phyloP scores from a whole-genome alignment of 2,113 vertebrate species.

The Polyodon spathula region DNA sequence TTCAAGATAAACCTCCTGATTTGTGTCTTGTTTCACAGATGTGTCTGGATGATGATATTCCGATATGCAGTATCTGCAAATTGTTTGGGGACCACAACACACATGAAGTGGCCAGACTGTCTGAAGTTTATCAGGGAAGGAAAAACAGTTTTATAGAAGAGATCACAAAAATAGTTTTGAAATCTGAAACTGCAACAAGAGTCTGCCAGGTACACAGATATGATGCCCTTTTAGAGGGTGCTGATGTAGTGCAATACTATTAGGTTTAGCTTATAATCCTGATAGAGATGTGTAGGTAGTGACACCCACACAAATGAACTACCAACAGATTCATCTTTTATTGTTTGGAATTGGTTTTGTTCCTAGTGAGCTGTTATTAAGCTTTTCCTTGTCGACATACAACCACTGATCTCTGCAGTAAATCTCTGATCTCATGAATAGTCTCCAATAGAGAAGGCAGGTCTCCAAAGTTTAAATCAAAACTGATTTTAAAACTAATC shows the following conservation, averaged over 20 bases:
- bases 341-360: too few relatives aligned
- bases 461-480: neutral
- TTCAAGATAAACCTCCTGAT: neutral
- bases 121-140: constrained; percentile 21
- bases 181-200: constrained; percentile 4
- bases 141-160: constrained; percentile 26
- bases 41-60: constrained; percentile 27
- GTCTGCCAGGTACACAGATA: constrained; percentile 11
- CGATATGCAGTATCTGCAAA: constrained; percentile 27
- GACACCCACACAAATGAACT: too few relatives aligned
- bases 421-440: too few relatives aligned
- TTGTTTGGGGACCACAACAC: constrained; percentile 30
- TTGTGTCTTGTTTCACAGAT: constrained; percentile 13
- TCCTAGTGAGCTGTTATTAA: too few relatives aligned
- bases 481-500: neutral
- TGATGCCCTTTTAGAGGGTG: too few relatives aligned
- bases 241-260: too few relatives aligned
- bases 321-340: too few relatives aligned
- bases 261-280: too few relatives aligned
- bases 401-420: too few relatives aligned
- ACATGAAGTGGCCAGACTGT: constrained; percentile 22
- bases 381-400: too few relatives aligned
- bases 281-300: too few relatives aligned
- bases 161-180: constrained; percentile 13
- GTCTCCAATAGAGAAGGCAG: too few relatives aligned